Conservation (phyloP, 2,113 vertebrate genomes). For the Eudyptes chrysolophus region DNA sequence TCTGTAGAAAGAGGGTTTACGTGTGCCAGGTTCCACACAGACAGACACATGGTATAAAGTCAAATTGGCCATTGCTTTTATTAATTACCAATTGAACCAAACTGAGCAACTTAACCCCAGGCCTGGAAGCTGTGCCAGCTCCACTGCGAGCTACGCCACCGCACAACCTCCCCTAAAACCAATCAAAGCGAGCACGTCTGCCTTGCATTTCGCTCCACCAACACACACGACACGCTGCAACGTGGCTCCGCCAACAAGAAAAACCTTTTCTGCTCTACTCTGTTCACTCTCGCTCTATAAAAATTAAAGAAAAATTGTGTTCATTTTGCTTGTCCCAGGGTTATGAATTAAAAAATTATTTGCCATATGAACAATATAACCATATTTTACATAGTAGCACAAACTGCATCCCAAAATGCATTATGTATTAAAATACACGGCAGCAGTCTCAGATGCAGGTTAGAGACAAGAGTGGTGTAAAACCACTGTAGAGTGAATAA, state of each 20-base stretch:
- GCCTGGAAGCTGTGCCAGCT: conserved; percentile 55
- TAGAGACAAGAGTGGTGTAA: not conserved
- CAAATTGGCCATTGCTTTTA: conserved; percentile 65
- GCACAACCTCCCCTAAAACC: not conserved
- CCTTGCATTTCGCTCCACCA: not conserved
- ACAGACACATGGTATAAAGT: conserved; percentile 58
- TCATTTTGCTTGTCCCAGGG: not conserved
- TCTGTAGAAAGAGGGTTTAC: not conserved
- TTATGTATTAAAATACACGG: not conserved
- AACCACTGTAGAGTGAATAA: not conserved
- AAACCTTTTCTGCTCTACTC: not conserved
- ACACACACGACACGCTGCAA: fast-evolving
- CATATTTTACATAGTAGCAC: fast-evolving
- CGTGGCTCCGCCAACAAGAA: not conserved
- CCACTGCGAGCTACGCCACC: not conserved
- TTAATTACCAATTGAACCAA: conserved; percentile 68
- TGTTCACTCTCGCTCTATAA: not conserved
- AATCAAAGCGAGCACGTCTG: not conserved
- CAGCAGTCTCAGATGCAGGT: not conserved
- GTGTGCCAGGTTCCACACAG: conserved; percentile 48
- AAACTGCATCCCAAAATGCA: not conserved
- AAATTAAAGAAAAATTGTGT: not conserved
- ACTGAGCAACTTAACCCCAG: conserved; percentile 62
- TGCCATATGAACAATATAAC: not conserved
- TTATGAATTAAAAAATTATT: not conserved